Evolutionary conservation across 2,888 invertebrate genomes (phyloP).

Genomic region (Pogonocherus hispidulus): DNA sequence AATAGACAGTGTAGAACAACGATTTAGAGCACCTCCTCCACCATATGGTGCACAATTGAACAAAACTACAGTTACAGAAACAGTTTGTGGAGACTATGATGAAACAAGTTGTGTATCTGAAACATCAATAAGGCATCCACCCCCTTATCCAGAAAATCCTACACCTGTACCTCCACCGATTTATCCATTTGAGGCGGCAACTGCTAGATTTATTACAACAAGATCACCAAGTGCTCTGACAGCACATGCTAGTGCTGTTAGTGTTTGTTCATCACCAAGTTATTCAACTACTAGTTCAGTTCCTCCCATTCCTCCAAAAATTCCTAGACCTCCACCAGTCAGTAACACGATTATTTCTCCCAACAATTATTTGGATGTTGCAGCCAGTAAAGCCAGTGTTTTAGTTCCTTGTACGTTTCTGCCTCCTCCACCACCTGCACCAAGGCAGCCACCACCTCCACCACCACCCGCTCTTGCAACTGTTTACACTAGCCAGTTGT

Average conservation of each 20-base stretch:
- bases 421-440: slow-evolving; percentile 79
- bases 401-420: slow-evolving; percentile 70
- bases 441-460: slow-evolving; percentile 72
- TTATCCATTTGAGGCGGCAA: slow-evolving; percentile 78
- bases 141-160: slow-evolving; percentile 74
- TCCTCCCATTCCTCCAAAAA: slow-evolving; percentile 67
- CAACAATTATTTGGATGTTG: slow-evolving; percentile 76
- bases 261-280: slow-evolving; percentile 74
- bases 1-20: slow-evolving; percentile 73
- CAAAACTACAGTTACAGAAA: slow-evolving; percentile 48
- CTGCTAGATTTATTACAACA: slow-evolving; percentile 83
- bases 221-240: slow-evolving; percentile 83
- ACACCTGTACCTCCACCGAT: slow-evolving; percentile 73
- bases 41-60: slow-evolving; percentile 66
- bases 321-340: slow-evolving; percentile 71
- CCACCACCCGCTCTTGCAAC: slow-evolving; percentile 80
- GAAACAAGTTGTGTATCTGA: slow-evolving; percentile 58
- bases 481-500: slow-evolving; percentile 78
- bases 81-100: slow-evolving; percentile 57
- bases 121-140: slow-evolving; percentile 73
- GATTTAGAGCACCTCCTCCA: slow-evolving; percentile 69
- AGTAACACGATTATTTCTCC: slow-evolving; percentile 70
- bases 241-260: slow-evolving; percentile 81
- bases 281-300: slow-evolving; percentile 70
- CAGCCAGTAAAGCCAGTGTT: slow-evolving; percentile 71